Evolutionary conservation across 2,797 vertebrate species (phyloP).

Genomic region (Eulemur mongoz): DNA sequence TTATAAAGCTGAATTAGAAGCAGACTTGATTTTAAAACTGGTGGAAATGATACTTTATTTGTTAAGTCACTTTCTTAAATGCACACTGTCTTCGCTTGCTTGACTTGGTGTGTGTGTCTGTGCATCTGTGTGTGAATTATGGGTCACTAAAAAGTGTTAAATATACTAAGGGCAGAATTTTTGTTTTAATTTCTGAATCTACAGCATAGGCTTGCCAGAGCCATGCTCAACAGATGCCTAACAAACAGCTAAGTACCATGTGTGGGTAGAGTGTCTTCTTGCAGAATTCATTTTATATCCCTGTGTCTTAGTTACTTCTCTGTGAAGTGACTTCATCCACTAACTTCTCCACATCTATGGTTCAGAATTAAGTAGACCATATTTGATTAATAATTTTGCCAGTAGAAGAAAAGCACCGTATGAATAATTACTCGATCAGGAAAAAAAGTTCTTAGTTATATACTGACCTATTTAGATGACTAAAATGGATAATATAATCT

Average conservation of each 20-base stretch:
- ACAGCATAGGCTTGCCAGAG: not conserved
- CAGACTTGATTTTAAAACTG: constrained; percentile 35
- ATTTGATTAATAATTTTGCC: constrained; percentile 18
- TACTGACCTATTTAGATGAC: not conserved
- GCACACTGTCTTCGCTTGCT: not conserved
- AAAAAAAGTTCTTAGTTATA: not conserved
- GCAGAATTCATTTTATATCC: not conserved
- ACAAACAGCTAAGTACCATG: not conserved
- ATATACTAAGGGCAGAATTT: not conserved
- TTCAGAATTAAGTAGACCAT: constrained; percentile 16
- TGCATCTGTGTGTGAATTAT: not conserved
- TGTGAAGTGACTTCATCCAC: not conserved
- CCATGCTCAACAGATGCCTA: not conserved
- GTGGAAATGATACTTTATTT: not conserved
- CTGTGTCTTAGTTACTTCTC: constrained; percentile 16
- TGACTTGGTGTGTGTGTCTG: not conserved
- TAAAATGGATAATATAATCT: not conserved
- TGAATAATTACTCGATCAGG: not conserved
- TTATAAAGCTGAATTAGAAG: constrained; percentile 8
- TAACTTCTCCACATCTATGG: not conserved
- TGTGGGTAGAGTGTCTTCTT: not conserved
- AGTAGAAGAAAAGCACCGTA: not conserved
- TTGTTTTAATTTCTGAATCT: constrained; percentile 43
- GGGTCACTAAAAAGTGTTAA: not conserved
- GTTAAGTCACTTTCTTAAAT: not conserved